Evolutionary conservation across 2,113 vertebrate species (phyloP).

Genomic region (Pipa parva): DNA sequence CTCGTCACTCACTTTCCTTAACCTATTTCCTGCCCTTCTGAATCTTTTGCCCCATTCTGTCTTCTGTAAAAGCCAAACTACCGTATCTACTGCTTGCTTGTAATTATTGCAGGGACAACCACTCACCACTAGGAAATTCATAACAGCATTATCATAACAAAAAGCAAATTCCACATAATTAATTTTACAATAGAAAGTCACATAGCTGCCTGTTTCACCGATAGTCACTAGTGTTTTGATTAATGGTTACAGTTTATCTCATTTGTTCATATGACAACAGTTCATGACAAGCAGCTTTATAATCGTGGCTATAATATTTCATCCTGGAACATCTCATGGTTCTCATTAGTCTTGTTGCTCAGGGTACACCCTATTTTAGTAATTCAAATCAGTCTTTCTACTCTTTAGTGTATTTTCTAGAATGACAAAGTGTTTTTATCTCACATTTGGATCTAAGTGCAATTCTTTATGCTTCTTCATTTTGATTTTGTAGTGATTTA

Average conservation of each 20-base stretch:
- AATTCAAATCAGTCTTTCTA: neutral
- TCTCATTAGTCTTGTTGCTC: constrained; percentile 31
- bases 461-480: too few relatives aligned
- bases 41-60: too few relatives aligned
- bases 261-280: constrained; percentile 39
- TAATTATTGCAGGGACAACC: too few relatives aligned
- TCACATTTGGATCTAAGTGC: neutral
- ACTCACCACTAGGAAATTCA: too few relatives aligned
- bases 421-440: neutral
- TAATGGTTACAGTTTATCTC: constrained; percentile 36
- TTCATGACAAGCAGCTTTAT: constrained; percentile 27
- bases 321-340: constrained; percentile 5
- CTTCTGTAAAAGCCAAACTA: too few relatives aligned
- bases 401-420: neutral
- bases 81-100: too few relatives aligned
- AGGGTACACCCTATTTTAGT: constrained; percentile 12
- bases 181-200: neutral
- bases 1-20: too few relatives aligned
- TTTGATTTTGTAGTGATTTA: too few relatives aligned
- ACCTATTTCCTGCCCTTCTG: too few relatives aligned
- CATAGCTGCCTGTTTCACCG: neutral
- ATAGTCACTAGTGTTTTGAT: constrained; percentile 13
- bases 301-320: constrained; percentile 26
- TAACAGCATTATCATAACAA: too few relatives aligned
- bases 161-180: neutral